phyloP scores from a whole-genome alignment of 2,888 invertebrate genomes.

The Amiota mariae region DNA sequence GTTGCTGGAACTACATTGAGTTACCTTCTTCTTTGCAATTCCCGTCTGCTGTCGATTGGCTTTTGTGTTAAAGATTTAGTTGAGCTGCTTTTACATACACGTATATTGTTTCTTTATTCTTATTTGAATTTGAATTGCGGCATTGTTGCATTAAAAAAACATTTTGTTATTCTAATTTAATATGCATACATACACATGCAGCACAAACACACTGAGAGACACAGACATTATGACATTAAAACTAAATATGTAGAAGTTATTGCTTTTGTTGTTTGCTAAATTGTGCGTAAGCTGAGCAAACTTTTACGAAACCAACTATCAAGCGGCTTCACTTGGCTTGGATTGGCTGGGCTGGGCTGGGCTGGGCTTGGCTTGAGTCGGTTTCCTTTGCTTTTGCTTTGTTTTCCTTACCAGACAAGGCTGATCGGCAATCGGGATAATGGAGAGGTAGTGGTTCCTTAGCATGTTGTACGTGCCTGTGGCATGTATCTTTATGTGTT shows the following conservation, averaged over 20 bases:
- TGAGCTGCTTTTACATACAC: background rate
- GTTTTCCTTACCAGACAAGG: no score
- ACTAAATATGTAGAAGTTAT: constrained; percentile 10
- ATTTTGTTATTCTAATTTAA: constrained; percentile 25
- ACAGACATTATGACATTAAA: constrained; percentile 5
- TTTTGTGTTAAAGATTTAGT: no score
- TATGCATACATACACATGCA: constrained; percentile 25
- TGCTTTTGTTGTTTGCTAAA: constrained; percentile 60
- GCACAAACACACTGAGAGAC: constrained; percentile 27
- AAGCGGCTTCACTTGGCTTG: background rate
- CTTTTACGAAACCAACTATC: constrained; percentile 26
- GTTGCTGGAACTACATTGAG: background rate
- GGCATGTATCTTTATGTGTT: constrained; percentile 43
- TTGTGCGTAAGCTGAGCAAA: constrained; percentile 61
- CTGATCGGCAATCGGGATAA: no score
- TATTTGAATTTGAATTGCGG: constrained; percentile 22
- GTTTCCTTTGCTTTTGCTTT: no score
- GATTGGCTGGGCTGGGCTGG: no score
- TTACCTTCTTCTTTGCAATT: background rate
- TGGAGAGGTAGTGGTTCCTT: no score
- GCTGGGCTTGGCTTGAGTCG: no score
- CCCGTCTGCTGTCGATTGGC: no score
- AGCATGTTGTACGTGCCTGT: constrained; percentile 55
- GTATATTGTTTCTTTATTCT: background rate
- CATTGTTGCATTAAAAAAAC: constrained; percentile 20